Conservation (phyloP, 2,113 vertebrate genomes). For the Carassius carassius region DNA sequence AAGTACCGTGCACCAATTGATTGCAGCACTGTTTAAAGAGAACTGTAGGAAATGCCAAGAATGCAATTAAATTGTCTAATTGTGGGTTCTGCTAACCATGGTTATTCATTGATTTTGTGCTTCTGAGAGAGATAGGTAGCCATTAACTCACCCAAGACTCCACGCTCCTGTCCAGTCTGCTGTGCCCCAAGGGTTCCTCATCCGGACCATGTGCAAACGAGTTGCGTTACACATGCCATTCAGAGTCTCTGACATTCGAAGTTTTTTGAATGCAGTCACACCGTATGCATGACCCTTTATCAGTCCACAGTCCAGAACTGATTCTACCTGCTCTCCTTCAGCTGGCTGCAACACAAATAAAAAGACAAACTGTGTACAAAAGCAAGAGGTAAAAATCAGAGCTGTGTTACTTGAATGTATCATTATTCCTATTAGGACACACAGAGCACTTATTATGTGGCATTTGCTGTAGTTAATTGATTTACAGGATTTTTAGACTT, state of each 20-base stretch:
- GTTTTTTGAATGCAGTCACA: conserved; percentile 74
- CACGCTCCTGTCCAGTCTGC: conserved; percentile 81
- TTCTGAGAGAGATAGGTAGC: neutral
- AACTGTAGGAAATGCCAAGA: neutral
- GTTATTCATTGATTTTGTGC: neutral
- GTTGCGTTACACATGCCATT: conserved; percentile 52
- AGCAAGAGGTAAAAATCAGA: neutral
- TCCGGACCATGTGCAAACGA: conserved; percentile 76
- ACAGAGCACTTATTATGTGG: neutral
- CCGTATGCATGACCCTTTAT: conserved; percentile 81
- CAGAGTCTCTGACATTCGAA: conserved; percentile 62
- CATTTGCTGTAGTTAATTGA: neutral
- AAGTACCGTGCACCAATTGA: neutral
- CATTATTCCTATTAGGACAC: neutral
- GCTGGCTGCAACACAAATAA: conserved; percentile 66
- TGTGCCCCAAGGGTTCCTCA: conserved; percentile 82
- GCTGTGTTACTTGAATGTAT: neutral
- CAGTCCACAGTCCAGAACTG: conserved; percentile 76
- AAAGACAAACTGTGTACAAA: neutral
- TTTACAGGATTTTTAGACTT: neutral
- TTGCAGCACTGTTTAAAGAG: neutral
- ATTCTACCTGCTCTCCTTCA: conserved; percentile 75
- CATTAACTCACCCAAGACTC: conserved; percentile 74
- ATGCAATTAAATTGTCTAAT: neutral
- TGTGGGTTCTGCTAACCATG: neutral